A percentile compares a stretch with the other conserved stretches of the same genome.
phyloP scores from a whole-genome alignment of 2,113 vertebrate species.

The Corythaixoides concolor region DNA sequence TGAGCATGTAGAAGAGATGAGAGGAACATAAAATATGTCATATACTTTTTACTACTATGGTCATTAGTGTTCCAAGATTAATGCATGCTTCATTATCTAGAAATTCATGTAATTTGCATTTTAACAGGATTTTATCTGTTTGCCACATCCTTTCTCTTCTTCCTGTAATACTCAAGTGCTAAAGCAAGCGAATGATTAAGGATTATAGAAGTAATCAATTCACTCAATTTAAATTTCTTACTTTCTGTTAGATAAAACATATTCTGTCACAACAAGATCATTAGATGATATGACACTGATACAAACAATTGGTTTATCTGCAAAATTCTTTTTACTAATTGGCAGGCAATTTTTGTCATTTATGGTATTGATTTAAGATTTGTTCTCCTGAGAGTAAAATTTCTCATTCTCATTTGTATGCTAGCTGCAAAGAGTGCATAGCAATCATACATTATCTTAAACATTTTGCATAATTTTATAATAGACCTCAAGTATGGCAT shows the following conservation, averaged over 20 bases:
- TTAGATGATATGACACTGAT: background rate
- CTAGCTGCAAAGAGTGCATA: background rate
- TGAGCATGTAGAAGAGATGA: conserved; percentile 49
- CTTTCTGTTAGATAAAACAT: background rate
- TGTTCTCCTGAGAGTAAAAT: background rate
- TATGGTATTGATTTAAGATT: background rate
- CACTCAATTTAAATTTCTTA: background rate
- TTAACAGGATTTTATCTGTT: conserved; percentile 68
- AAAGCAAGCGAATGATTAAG: conserved; percentile 2
- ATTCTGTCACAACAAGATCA: background rate
- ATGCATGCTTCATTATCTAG: conserved; percentile 60
- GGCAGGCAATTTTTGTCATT: background rate
- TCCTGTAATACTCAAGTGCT: conserved; percentile 2
- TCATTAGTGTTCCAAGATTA: conserved; percentile 61
- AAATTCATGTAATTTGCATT: conserved; percentile 72
- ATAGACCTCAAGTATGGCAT: background rate
- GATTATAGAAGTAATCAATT: background rate
- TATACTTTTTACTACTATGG: conserved; percentile 56
- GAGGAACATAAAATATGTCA: conserved; percentile 52
- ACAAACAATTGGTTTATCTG: background rate
- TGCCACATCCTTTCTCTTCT: background rate
- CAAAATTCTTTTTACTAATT: background rate
- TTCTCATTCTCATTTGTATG: background rate
- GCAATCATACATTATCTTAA: background rate
- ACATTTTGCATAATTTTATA: background rate